Conservation (phyloP, 2,113 vertebrate species). For the Solea solea region DNA sequence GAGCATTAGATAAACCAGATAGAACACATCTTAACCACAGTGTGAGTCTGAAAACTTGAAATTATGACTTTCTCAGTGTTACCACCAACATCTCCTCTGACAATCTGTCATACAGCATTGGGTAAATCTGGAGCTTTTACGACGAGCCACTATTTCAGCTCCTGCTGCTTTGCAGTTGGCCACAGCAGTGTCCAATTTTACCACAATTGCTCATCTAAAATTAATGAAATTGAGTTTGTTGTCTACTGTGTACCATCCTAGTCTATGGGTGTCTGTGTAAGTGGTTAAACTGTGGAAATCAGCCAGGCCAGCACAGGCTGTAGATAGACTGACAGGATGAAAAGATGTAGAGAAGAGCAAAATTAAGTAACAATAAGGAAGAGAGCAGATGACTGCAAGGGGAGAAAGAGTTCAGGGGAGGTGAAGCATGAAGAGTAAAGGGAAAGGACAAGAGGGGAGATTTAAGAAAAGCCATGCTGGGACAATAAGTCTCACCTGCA, state of each 20-base stretch:
- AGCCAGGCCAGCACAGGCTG: background rate
- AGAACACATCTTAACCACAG: background rate
- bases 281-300: constrained; percentile 9
- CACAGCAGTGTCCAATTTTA: constrained; percentile 26
- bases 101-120: constrained; percentile 8
- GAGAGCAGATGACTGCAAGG: background rate
- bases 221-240: constrained; percentile 10
- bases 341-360: background rate
- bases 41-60: constrained; percentile 4
- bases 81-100: constrained; percentile 16
- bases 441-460: constrained; percentile 6
- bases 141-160: background rate
- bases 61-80: background rate
- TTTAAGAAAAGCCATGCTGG: constrained; percentile 15
- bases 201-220: constrained; percentile 41
- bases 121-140: constrained; percentile 5
- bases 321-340: background rate
- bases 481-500: constrained; percentile 57
- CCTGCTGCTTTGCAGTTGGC: constrained; percentile 14
- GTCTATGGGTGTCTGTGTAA: background rate
- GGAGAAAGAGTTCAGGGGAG: constrained; percentile 12
- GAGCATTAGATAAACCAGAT: background rate
- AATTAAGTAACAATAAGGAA: background rate
- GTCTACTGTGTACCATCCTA: background rate
- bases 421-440: constrained; percentile 7